phyloP scores from a whole-genome alignment of 2,797 vertebrate genomes.

The Tragelaphus eurycerus region DNA sequence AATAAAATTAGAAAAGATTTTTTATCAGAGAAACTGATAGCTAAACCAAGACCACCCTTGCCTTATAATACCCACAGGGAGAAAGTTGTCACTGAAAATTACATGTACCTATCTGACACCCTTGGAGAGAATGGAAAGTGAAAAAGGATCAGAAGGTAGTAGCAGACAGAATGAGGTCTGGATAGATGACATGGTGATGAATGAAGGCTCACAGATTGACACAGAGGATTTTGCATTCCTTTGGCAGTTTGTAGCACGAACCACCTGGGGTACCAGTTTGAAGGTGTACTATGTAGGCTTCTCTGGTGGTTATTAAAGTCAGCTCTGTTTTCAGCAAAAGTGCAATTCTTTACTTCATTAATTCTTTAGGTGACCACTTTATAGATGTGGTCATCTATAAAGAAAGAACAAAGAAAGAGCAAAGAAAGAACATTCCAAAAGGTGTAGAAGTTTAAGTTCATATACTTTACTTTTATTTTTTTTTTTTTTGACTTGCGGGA shows the following conservation, averaged over 20 bases:
- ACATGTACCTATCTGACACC: not conserved
- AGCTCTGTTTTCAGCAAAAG: not conserved
- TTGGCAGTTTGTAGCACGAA: not conserved
- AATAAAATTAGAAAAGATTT: not conserved
- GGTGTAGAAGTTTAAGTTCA: not conserved
- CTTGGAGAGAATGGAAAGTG: not conserved
- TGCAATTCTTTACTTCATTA: not conserved
- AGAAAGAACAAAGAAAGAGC: no score
- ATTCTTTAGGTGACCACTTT: not conserved
- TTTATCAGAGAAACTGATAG: not conserved
- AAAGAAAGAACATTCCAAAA: not conserved
- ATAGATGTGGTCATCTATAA: no score
- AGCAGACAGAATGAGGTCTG: not conserved
- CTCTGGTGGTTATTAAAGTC: not conserved
- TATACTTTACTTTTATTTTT: not conserved
- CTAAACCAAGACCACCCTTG: not conserved
- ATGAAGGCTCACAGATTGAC: not conserved
- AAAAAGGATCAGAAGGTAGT: not conserved
- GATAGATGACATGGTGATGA: not conserved
- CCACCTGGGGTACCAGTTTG: not conserved
- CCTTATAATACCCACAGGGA: not conserved
- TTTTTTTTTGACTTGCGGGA: not conserved
- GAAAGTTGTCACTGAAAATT: not conserved
- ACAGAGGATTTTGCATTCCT: not conserved
- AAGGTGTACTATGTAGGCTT: not conserved